Percentiles rank a stretch among this genome's conserved stretches.
Evolutionary conservation across 2,888 invertebrate species (phyloP).

Genomic region (Brachyptera risi): DNA sequence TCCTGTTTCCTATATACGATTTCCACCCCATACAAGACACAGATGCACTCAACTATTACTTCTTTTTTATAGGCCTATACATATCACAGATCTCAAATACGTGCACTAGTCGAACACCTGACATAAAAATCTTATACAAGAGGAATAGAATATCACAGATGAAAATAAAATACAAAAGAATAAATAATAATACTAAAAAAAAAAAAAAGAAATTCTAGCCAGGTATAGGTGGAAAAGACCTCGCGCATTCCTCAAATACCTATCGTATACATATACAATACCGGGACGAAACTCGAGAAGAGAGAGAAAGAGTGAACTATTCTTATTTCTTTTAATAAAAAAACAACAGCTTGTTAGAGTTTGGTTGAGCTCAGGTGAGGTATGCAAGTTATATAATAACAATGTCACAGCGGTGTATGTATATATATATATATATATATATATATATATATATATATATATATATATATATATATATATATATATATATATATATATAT

Average conservation of each 20-base stretch:
- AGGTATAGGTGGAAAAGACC: background rate
- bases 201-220: background rate
- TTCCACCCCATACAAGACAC: too few relatives aligned
- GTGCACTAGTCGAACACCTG: background rate
- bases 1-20: too few relatives aligned
- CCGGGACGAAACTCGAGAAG: constrained; percentile 12
- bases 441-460: too few relatives aligned
- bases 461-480: too few relatives aligned
- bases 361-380: constrained; percentile 23
- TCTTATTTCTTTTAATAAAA: constrained; percentile 13
- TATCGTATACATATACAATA: constrained; percentile 5
- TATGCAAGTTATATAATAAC: constrained; percentile 29
- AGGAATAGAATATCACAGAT: constrained; percentile 16
- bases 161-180: constrained; percentile 9
- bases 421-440: too few relatives aligned
- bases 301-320: too few relatives aligned
- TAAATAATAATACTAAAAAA: constrained; percentile 4
- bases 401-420: constrained; percentile 29
- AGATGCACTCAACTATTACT: background rate
- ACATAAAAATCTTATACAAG: constrained; percentile 7
- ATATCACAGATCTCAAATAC: too few relatives aligned
- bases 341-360: constrained; percentile 24
- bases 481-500: too few relatives aligned
- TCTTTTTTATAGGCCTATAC: too few relatives aligned
- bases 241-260: constrained; percentile 22